phyloP scores from a whole-genome alignment of 2,113 vertebrate species.

The Lamprologus sp. region DNA sequence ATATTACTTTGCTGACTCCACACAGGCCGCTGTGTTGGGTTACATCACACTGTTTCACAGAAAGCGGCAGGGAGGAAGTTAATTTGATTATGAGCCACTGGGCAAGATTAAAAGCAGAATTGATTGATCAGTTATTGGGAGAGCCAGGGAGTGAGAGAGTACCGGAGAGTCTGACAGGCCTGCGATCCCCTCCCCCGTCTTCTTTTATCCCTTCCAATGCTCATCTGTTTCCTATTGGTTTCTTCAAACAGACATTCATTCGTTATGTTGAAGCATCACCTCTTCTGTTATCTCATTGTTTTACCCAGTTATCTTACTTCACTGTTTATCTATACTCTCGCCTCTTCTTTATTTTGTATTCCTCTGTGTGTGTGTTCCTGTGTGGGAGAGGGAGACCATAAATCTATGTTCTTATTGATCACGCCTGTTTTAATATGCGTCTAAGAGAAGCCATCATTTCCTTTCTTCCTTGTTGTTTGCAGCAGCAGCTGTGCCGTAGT shows the following conservation, averaged over 20 bases:
- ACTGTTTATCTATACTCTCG: background rate
- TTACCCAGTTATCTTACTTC: background rate
- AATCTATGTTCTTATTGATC: slow-evolving; percentile 25
- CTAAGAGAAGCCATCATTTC: background rate
- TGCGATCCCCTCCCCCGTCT: background rate
- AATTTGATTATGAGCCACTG: slow-evolving; percentile 66
- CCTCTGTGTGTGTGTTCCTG: background rate
- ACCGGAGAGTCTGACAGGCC: background rate
- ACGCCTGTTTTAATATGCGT: background rate
- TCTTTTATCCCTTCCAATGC: background rate
- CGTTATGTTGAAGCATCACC: background rate
- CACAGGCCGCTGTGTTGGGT: background rate
- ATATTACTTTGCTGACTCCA: background rate
- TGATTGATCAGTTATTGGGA: slow-evolving; percentile 57
- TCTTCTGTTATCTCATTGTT: background rate
- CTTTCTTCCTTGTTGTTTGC: background rate
- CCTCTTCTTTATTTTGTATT: background rate
- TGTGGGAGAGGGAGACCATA: background rate
- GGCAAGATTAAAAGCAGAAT: slow-evolving; percentile 64
- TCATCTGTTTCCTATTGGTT: background rate
- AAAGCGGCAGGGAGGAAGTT: background rate
- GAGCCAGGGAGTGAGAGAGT: slow-evolving; percentile 32
- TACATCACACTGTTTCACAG: background rate
- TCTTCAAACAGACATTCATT: background rate
- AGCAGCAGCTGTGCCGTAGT: background rate